Evolutionary conservation across 2,113 vertebrate species (phyloP), one percentile per base, ranked within the genome.

Genomic region (Ariopsis seemanni): DNA sequence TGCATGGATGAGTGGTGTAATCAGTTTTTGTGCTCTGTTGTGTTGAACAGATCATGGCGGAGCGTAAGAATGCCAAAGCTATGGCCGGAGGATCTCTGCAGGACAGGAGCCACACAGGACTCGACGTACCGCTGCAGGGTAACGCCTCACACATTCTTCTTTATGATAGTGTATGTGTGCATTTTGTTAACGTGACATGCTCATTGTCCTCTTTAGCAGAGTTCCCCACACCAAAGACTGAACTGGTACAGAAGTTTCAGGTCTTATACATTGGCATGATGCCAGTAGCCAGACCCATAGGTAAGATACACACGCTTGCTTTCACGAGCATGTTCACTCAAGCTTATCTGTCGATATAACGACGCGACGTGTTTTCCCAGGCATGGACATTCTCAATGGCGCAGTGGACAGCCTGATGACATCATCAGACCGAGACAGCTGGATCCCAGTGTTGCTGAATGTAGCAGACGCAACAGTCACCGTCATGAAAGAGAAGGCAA

Each of bases 211-310:
- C 86, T 90, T 94, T 89, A 93, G 95, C 98, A 97, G 98, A 99
- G 95, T 99, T 99, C 89, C 98, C 98, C 93, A 99, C 98, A 92
- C 97, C 98, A 95, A 99, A 99, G 97, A 99, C 97, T 0, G 98
- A 99, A 93, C 94, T 99, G 94, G 98, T 99, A 8, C 98, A 99
- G 96, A 99, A 96, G 90, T 99, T 99, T 91, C 97, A 97, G 27
- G 97, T 99, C 86, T 95, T 96, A 90, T 99, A 99, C 90, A 87
- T 99, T 87, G 98, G 98, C 89, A 97, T 97, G 96, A 60, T 98
- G 14, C 96, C 97, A 82, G 98, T 98, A 5, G 94, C 93, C 92
- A 96, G 94, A 92, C 97, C 98, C 1, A 96, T 98, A 83, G 98
- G 98, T 99, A 93, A 7, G 96, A 14, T 50, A 53, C 20, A 74